These are phyloP conservation scores for Agonum fuliginosum DNA, from an alignment of 2,888 invertebrate genomes.

Conservation along the genomic window DNA sequence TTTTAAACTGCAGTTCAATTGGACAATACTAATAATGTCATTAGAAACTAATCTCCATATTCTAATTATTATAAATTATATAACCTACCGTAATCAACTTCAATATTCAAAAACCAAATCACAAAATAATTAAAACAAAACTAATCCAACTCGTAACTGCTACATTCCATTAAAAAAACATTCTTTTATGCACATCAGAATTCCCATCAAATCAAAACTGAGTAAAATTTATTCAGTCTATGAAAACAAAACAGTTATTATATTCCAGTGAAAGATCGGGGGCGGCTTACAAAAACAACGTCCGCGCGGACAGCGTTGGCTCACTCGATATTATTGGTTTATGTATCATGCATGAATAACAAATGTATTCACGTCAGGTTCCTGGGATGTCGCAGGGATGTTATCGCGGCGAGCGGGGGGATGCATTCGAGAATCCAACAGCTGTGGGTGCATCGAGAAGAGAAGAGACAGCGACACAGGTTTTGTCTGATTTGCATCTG, in stretches of 20 bases:
- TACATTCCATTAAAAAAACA: conserved; percentile 2
- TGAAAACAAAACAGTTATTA: conserved; percentile 53
- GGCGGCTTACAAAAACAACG: conserved; percentile 36
- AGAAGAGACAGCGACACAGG: no score
- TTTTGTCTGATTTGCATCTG: conserved; percentile 42
- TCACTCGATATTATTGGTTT: conserved; percentile 51
- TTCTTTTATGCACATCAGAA: neutral
- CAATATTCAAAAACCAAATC: no score
- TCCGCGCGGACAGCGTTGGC: conserved; percentile 1
- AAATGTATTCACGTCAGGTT: conserved; percentile 58
- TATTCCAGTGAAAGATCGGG: conserved; percentile 16
- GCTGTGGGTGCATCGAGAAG: conserved; percentile 23
- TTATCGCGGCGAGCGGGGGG: neutral
- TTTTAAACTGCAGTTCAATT: no score
- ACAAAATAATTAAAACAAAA: neutral
- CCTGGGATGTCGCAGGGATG: neutral
- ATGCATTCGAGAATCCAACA: conserved; percentile 30
- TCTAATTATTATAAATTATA: no score
- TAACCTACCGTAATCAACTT: no score
- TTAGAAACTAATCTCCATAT: no score
- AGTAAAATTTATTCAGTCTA: conserved; percentile 41
- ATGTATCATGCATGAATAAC: conserved; percentile 58
- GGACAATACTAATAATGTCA: no score
- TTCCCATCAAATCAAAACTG: conserved; percentile 32
- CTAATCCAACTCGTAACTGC: neutral